A percentile compares a stretch with the other conserved stretches of the same genome.
These are phyloP conservation scores for Basileuterus tristriatus DNA, from an alignment of 2,797 vertebrate species.

Conservation along the genomic window DNA sequence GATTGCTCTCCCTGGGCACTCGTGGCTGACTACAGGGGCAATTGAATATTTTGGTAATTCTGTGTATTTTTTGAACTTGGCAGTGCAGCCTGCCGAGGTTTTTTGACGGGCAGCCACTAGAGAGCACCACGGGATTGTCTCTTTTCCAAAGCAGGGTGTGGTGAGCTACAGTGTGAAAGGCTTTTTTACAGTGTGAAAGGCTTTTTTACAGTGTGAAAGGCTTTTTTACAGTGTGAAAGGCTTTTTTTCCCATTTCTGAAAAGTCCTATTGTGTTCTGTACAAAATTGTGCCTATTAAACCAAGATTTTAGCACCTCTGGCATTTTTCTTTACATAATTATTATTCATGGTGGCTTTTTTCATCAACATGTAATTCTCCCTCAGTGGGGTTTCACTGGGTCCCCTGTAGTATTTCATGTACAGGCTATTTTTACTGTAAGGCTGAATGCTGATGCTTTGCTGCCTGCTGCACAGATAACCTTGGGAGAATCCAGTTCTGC, in stretches of 20 bases:
- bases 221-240: neutral
- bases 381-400: neutral
- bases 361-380: neutral
- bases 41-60: neutral
- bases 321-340: neutral
- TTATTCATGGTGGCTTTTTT: neutral
- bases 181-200: neutral
- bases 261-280: neutral
- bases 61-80: neutral
- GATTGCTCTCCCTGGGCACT: neutral
- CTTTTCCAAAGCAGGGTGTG: neutral
- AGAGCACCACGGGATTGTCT: slow-evolving; percentile 6
- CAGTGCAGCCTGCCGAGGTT: neutral
- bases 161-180: neutral
- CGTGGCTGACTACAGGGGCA: neutral
- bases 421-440: neutral
- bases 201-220: neutral
- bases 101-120: slow-evolving; percentile 11
- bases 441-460: neutral
- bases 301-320: neutral
- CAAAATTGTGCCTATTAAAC: neutral
- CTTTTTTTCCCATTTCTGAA: neutral
- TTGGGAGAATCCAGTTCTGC: neutral
- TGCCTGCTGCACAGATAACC: neutral
- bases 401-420: neutral